Evolutionary conservation across 2,888 invertebrate genomes (phyloP), one percentile per base, ranked within the genome.

Genomic region (Drosophila mulleri): DNA sequence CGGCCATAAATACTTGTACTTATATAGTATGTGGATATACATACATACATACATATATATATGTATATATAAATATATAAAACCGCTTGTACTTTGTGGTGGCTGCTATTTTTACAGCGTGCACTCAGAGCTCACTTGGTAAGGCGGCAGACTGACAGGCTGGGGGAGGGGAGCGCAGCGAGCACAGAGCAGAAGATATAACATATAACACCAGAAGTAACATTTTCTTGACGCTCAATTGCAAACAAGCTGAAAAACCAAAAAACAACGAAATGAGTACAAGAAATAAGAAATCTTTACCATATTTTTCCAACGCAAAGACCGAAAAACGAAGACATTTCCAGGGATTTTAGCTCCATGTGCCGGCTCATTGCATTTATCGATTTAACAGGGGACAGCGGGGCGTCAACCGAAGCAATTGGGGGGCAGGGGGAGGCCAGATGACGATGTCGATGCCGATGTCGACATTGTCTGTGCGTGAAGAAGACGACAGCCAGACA

Each of bases 281-380:
- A 9, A 39, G 39, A 44, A 57, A 42, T 29, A 29, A 56, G 29
- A 56, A 64, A 72, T 68, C 57, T 67, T 62, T 60, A 39, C 48
- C 66, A 79, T 72, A 64, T 80, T 72, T 66, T 61, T 67, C 57
- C 66, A 61, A 65, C 32, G 45, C 67, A 77, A 37, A 47, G 23
- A 29, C 45, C 69, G 64, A 74, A 39, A 57, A 39, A 57, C 75
- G 58, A 75, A 75, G 65, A 72, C 60, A 53, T 62, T 62, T 75
- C 47, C 60, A 56, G 50, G 48, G 52, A 61, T 39, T 62, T 50
- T 44, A 32, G 42, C 53, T 66, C 3, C 58, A 65, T 74, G 74
- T 78, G 74, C 62, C 64, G 82, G 82, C 80, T 82, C 79, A 84
- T 83, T 83, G 83, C 82, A 83, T 80, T 83, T 86, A 86, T 83